Conservation (phyloP, 2,797 vertebrate genomes). For the Garrulus glandarius region DNA sequence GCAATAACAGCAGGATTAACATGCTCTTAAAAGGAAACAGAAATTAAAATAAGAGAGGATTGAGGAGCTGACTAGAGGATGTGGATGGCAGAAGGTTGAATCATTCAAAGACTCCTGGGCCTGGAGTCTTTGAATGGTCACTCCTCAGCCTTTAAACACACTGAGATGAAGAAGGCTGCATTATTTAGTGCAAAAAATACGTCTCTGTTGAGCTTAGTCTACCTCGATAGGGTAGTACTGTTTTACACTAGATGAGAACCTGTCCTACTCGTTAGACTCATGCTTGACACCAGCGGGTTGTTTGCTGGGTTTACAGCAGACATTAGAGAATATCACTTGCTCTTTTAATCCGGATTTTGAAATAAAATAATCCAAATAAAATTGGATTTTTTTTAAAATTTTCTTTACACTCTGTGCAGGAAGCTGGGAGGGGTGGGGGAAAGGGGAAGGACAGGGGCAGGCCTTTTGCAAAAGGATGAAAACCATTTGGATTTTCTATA, state of each 20-base stretch:
- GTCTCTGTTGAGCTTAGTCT: background rate
- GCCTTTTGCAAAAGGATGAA: background rate
- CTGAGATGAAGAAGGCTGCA: background rate
- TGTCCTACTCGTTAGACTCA: background rate
- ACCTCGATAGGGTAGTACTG: background rate
- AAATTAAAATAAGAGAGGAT: background rate
- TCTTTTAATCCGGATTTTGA: background rate
- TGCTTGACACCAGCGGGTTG: background rate
- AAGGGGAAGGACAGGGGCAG: no score
- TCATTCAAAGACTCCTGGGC: background rate
- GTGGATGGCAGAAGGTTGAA: background rate
- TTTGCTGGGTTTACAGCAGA: background rate
- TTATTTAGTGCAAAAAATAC: background rate
- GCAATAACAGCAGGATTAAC: background rate
- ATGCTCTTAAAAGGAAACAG: background rate
- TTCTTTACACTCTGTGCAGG: background rate
- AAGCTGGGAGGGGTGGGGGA: background rate
- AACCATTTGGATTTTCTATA: background rate
- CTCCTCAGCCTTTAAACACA: background rate
- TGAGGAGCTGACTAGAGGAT: background rate
- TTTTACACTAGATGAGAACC: background rate
- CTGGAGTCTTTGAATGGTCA: background rate
- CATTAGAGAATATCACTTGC: fast-evolving
- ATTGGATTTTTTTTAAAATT: background rate
- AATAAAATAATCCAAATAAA: background rate